These are phyloP conservation scores for Physella acuta DNA, from an alignment of 1,140 invertebrate species.

Conservation along the genomic window DNA sequence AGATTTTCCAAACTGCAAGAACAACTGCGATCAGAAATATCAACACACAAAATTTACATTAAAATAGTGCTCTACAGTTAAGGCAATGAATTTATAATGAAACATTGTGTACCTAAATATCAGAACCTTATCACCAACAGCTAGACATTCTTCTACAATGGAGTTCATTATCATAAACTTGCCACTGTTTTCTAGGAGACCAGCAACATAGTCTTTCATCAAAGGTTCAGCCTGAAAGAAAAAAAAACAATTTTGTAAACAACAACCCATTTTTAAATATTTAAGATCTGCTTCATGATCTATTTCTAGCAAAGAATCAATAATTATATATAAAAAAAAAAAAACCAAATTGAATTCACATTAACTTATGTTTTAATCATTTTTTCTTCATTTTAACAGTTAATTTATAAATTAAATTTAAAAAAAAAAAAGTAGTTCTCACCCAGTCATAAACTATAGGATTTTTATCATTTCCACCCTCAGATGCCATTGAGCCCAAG, in stretches of 20 bases:
- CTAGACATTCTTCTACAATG: slow-evolving; percentile 86
- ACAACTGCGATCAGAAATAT: too few relatives aligned
- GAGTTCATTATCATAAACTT: slow-evolving; percentile 95
- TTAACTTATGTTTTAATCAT: neutral
- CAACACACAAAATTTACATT: neutral
- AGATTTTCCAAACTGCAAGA: too few relatives aligned
- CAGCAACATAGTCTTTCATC: slow-evolving; percentile 84
- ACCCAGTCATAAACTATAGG: slow-evolving; percentile 62
- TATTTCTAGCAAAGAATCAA: too few relatives aligned
- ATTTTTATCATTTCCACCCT: slow-evolving; percentile 34
- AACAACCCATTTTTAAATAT: too few relatives aligned
- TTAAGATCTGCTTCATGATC: too few relatives aligned
- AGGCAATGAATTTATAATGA: neutral
- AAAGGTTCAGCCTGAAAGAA: slow-evolving; percentile 73
- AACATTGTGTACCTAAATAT: slow-evolving; percentile 70
- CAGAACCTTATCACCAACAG: slow-evolving; percentile 85
- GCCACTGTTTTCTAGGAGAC: slow-evolving; percentile 87
- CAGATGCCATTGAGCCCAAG: slow-evolving; percentile 25
- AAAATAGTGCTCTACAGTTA: neutral
- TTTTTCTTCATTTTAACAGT: neutral
- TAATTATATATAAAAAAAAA: neutral
- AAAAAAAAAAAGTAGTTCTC: slow-evolving; percentile 17
- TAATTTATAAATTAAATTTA: neutral
- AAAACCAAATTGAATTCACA: neutral
- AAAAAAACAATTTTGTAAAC: neutral